Conservation (phyloP, 2,888 invertebrate genomes). For the Tryphoninae sp. region DNA sequence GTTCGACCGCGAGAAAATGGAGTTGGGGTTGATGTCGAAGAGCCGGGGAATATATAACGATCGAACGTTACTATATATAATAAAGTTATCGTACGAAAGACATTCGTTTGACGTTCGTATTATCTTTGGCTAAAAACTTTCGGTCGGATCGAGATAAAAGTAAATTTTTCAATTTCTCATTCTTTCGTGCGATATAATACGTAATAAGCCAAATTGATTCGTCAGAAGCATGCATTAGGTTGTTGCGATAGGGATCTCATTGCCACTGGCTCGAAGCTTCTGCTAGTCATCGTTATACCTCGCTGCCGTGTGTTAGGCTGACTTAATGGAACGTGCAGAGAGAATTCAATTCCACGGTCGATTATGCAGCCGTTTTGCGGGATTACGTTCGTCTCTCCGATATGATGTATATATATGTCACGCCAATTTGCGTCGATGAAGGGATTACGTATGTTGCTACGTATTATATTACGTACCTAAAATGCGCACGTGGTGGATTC, state of each 20-base stretch:
- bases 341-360: slow-evolving; percentile 79
- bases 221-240: neutral
- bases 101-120: too few species aligned
- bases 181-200: slow-evolving; percentile 10
- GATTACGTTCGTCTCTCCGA: slow-evolving; percentile 58
- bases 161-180: neutral
- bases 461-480: slow-evolving; percentile 29
- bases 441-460: slow-evolving; percentile 69
- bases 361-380: slow-evolving; percentile 76
- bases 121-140: too few species aligned
- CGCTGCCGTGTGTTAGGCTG: slow-evolving; percentile 32
- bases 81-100: too few species aligned
- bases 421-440: slow-evolving; percentile 75
- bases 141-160: neutral
- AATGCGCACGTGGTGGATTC: slow-evolving; percentile 32
- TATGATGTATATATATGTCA: slow-evolving; percentile 61
- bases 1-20: neutral
- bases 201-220: slow-evolving; percentile 10
- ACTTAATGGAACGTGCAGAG: slow-evolving; percentile 56
- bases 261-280: slow-evolving; percentile 11
- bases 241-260: slow-evolving; percentile 40
- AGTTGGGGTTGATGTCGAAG: neutral
- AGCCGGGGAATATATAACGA: neutral
- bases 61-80: too few species aligned
- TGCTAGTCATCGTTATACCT: slow-evolving; percentile 15